phyloP scores from a whole-genome alignment of 1,140 invertebrate species.

The Drosophila pectinifera region DNA sequence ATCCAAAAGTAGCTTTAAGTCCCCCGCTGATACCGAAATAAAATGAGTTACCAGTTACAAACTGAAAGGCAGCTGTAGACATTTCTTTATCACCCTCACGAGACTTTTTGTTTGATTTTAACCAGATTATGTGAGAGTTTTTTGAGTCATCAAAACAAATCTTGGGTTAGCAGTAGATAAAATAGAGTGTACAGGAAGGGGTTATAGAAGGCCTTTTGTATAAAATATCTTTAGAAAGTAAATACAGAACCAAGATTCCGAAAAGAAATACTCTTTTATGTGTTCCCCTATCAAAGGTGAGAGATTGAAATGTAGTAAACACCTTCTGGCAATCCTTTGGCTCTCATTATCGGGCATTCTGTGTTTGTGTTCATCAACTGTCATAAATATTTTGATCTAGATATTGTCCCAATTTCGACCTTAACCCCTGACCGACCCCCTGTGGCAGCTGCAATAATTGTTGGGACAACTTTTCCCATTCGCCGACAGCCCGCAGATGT shows the following conservation, averaged over 20 bases:
- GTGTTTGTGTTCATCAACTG: conserved; percentile 26
- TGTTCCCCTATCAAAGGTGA: background rate
- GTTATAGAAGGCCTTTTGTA: conserved; percentile 2
- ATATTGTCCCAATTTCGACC: conserved; percentile 14
- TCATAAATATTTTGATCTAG: conserved; percentile 53
- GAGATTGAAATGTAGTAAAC: conserved; percentile 47
- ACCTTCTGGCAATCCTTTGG: conserved; percentile 24
- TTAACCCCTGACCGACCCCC: conserved; percentile 19
- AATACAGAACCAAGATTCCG: conserved; percentile 1
- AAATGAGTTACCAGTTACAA: background rate
- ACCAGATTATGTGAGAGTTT: conserved; percentile 13
- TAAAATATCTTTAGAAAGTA: background rate
- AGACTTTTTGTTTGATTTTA: conserved; percentile 24
- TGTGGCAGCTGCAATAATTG: conserved; percentile 41
- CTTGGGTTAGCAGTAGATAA: conserved; percentile 17
- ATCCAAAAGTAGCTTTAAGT: background rate
- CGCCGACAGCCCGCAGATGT: conserved; percentile 45
- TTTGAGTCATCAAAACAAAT: conserved; percentile 56
- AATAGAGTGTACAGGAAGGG: conserved; percentile 1
- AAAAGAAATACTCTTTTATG: background rate
- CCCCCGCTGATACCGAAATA: background rate
- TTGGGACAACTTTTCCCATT: conserved; percentile 68
- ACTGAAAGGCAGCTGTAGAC: background rate
- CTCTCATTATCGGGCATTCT: conserved; percentile 14
- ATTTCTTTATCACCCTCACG: conserved; percentile 30